Evolutionary conservation across 2,113 vertebrate species (phyloP), one percentile per base, ranked within the genome.

Genomic region (Psilopogon haemacephalus): DNA sequence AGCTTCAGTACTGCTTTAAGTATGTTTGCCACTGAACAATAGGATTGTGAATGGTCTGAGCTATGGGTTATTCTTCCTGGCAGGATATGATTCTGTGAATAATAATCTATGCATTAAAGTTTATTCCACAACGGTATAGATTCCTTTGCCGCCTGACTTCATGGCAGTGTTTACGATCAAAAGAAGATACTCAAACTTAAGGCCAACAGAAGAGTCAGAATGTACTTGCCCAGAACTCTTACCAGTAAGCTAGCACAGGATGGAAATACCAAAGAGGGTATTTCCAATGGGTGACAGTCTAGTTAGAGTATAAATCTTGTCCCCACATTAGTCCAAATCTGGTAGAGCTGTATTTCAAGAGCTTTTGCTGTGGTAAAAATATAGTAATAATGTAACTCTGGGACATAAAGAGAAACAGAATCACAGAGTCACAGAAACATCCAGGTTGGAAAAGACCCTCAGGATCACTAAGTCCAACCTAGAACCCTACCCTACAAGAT

Each of bases 191-290:
- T 60, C 1, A 58, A 84, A 67, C 3, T 32, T 59, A 32, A 84
- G 56, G 12, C 21, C 28, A 44, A 59, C 6, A 32, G 44, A 10
- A 55, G 26, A 33, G 13, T 58, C 15, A 69, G 10, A 4, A 33
- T 11, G 73, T 67, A 21, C 12, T n/a, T 59, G 11, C 8, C 16
- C 11, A 42, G 27, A 9, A 18, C 10, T 38, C 15, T 21, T 80
- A 38, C 8, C 13, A 54, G 6, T 67, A 32, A 81, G 8, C 12
- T 68, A n/a, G 8, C 16, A 82, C 59, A 91, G 28, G 12, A 75
- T 32, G 8, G 20, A 82, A 16, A 33, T 3, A 16, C 7, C 0
- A 2, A 63, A 76, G 4, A 0, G 40, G 14, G 1, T 26, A n/a
- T 63, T 86, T 91, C 11, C 21, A 59, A 37, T 68, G 9, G 27